Conservation (phyloP, 2,797 vertebrate species). For the Cirrhinus molitorella region DNA sequence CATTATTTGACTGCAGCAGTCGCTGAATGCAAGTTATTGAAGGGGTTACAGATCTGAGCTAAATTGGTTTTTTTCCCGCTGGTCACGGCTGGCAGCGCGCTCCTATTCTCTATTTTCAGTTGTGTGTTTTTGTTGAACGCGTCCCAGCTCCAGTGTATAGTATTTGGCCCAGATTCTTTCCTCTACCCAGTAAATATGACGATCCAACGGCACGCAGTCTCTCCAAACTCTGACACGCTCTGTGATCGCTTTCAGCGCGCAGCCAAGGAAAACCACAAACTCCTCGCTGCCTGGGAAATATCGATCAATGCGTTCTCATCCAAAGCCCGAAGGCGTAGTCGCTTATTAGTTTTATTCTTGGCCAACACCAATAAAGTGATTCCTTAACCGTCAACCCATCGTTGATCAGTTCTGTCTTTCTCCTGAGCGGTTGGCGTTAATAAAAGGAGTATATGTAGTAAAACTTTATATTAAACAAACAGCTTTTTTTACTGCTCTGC, state of each 20-base stretch:
- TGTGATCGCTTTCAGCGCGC: constrained; percentile 61
- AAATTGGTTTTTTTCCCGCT: constrained; percentile 33
- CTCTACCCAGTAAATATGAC: constrained; percentile 55
- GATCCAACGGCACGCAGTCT: constrained; percentile 52
- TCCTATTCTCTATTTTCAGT: constrained; percentile 57
- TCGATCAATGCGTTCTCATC: constrained; percentile 58
- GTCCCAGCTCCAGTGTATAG: constrained; percentile 58
- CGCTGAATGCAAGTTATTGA: constrained; percentile 27
- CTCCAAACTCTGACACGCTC: constrained; percentile 61
- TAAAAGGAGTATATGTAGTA: constrained; percentile 29
- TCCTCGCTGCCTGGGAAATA: constrained; percentile 62
- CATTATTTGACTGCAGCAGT: constrained; percentile 16
- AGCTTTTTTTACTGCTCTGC: constrained; percentile 17
- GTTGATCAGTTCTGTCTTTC: constrained; percentile 46
- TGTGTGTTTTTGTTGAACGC: constrained; percentile 59
- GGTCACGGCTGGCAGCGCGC: constrained; percentile 48
- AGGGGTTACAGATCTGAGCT: constrained; percentile 39
- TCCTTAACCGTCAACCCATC: constrained; percentile 50
- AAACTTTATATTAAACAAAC: constrained; percentile 39
- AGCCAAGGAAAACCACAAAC: constrained; percentile 63
- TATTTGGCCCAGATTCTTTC: constrained; percentile 56
- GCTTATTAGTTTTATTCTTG: constrained; percentile 56
- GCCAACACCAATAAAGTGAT: constrained; percentile 61
- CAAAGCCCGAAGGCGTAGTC: constrained; percentile 49
- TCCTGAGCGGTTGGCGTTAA: constrained; percentile 34